Percentiles rank a stretch among this genome's conserved stretches.
Conservation (phyloP, 2,888 invertebrate genomes). For the Sarcophaga carnaria region DNA sequence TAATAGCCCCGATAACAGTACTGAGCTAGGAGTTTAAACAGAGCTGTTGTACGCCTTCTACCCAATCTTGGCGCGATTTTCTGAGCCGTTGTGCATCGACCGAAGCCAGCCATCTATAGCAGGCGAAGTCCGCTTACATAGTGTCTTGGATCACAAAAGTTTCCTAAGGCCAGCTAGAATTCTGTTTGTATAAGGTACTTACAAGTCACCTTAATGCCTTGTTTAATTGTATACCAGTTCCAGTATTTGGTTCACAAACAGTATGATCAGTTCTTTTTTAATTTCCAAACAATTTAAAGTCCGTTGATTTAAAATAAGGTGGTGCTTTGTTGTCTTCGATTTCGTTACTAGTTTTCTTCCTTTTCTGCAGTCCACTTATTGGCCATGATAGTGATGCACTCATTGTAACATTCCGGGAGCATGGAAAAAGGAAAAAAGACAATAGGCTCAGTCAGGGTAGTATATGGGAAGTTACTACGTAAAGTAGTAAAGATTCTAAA, state of each 20-base stretch:
- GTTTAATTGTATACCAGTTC: neutral
- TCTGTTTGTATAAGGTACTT: neutral
- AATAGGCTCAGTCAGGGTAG: neutral
- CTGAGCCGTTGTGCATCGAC: too few relatives aligned
- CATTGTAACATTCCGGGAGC: slow-evolving; percentile 11
- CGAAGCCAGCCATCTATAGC: too few relatives aligned
- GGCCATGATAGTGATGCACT: neutral
- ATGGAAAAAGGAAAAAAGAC: neutral
- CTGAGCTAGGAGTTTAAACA: too few relatives aligned
- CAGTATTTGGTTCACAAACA: neutral
- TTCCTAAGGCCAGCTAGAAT: too few relatives aligned
- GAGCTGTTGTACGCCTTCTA: too few relatives aligned
- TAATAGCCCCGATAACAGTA: too few relatives aligned
- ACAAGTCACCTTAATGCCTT: neutral
- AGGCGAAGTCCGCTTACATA: too few relatives aligned
- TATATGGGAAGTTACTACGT: slow-evolving; percentile 24
- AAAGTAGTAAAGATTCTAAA: slow-evolving; percentile 42
- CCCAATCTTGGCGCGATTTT: too few relatives aligned
- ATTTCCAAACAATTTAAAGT: slow-evolving; percentile 41
- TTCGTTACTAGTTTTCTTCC: neutral
- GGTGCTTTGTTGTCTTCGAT: slow-evolving; percentile 14
- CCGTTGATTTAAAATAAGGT: slow-evolving; percentile 40
- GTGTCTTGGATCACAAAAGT: too few relatives aligned
- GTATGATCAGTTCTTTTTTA: too few relatives aligned
- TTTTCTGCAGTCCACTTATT: slow-evolving; percentile 17